Evolutionary conservation across 30 jellyfish, hydroid and myxozoan genomes (phyloP), one percentile per base, ranked within the genome.

Genomic region (Cassiopea andromeda): DNA sequence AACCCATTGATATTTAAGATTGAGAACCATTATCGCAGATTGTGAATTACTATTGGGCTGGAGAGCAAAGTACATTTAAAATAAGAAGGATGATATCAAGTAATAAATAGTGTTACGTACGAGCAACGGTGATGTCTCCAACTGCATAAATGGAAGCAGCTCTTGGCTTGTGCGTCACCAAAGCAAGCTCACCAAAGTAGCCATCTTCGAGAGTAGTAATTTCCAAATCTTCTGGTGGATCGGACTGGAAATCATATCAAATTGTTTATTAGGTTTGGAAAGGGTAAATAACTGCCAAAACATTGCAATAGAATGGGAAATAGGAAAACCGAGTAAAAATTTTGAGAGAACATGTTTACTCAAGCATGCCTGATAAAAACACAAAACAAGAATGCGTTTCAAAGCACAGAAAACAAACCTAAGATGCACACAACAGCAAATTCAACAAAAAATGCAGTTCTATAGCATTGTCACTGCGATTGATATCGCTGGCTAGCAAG

Each of bases 121-220:
- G 97, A 46, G 99, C 99, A 9, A 92, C 97, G 18, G 92, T 78
- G 59, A 92, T 77, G 47, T 85, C 94, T 1, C 98, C 98, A 71
- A 85, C 89, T 27, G 99, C 97, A 75, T 96, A 96, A 60, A 96
- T 90, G n/a, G 99, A 96, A 15, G 99, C 99, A 18, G 99, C 99
- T 1, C 99, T 91, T 78, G 99, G 99, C 48, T 96, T 96, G 80
- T 96, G 98, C n/a, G 99, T 96, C n/a, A 96, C 98, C 91, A 96
- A 71, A 15, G 99, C 99, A 4, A 96, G 97, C 68, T 96, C 99
- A n/a, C 99, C 99, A 89, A 96, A 96, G 80, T 96, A 96, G 2
- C 99, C 99, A 48, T 89, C 98, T 38, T 81, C 92, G 10, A 96
- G 92, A 45, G 89, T 84, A 19, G 99, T 96, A 14, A 96, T 83